phyloP scores from a whole-genome alignment of 2,888 invertebrate genomes.

The Agelastica alni region DNA sequence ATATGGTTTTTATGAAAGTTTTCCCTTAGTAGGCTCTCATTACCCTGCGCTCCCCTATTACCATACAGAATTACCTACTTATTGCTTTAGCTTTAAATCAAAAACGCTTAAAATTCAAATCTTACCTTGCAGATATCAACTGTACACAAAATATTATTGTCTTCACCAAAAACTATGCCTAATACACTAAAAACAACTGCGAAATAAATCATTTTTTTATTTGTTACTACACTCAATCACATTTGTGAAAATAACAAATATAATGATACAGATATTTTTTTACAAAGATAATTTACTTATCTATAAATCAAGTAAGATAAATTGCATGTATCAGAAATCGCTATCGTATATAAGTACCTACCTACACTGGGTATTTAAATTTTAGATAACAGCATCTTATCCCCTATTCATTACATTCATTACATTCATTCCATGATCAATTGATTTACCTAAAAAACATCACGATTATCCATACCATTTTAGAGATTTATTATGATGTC shows the following conservation, averaged over 20 bases:
- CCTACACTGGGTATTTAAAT: no score
- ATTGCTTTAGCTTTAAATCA: no score
- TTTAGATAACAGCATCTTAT: no score
- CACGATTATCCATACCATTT: neutral
- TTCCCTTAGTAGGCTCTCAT: no score
- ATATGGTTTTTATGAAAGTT: no score
- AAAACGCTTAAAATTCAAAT: conserved; percentile 3
- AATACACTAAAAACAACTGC: conserved; percentile 4
- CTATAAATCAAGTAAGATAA: neutral
- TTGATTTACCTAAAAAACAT: no score
- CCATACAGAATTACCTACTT: no score
- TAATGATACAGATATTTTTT: neutral
- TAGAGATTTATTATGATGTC: neutral
- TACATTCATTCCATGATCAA: neutral
- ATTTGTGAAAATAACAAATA: neutral
- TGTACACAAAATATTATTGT: conserved; percentile 31
- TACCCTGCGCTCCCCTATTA: no score
- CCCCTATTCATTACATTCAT: no score
- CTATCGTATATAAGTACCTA: no score
- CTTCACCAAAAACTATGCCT: conserved; percentile 12
- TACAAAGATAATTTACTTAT: neutral
- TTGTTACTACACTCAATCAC: neutral
- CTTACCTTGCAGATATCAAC: conserved; percentile 26
- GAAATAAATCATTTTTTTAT: neutral
- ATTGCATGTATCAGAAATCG: neutral